These are phyloP conservation scores for Rhagium mordax DNA, from an alignment of 2,888 invertebrate genomes.

Conservation along the genomic window DNA sequence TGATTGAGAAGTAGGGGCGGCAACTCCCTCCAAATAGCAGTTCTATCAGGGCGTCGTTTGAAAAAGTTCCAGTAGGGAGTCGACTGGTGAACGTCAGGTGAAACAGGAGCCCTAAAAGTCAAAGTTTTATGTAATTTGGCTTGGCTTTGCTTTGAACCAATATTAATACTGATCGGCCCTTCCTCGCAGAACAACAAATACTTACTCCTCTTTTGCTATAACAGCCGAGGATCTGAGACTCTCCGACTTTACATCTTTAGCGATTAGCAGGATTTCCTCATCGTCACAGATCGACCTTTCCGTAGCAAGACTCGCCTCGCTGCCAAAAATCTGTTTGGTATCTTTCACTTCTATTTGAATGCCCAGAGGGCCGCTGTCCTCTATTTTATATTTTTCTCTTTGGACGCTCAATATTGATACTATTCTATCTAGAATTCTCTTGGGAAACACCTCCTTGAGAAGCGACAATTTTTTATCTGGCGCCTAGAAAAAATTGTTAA, in stretches of 20 bases:
- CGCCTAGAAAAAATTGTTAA: slow-evolving; percentile 33
- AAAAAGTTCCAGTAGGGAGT: slow-evolving; percentile 63
- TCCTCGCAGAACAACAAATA: background rate
- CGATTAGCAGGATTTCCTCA: background rate
- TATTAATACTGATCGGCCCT: too few relatives aligned
- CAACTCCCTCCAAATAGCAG: slow-evolving; percentile 65
- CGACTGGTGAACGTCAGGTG: too few relatives aligned
- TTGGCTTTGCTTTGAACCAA: too few relatives aligned
- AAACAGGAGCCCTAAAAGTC: too few relatives aligned
- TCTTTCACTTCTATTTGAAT: too few relatives aligned
- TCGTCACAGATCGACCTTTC: background rate
- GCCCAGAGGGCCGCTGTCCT: background rate
- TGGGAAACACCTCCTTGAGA: slow-evolving; percentile 53
- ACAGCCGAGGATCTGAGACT: background rate
- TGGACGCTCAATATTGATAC: slow-evolving; percentile 43
- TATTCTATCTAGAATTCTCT: slow-evolving; percentile 44
- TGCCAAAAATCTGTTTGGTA: slow-evolving; percentile 12
- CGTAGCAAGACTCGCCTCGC: background rate
- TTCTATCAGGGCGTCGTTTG: slow-evolving; percentile 61
- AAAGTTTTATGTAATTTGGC: too few relatives aligned
- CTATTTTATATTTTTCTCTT: slow-evolving; percentile 35
- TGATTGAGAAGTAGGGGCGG: slow-evolving; percentile 63
- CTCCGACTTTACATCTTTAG: background rate
- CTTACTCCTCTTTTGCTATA: background rate
- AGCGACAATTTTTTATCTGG: slow-evolving; percentile 50